Conservation (phyloP, 2,888 invertebrate genomes). For the Plebejus anna region DNA sequence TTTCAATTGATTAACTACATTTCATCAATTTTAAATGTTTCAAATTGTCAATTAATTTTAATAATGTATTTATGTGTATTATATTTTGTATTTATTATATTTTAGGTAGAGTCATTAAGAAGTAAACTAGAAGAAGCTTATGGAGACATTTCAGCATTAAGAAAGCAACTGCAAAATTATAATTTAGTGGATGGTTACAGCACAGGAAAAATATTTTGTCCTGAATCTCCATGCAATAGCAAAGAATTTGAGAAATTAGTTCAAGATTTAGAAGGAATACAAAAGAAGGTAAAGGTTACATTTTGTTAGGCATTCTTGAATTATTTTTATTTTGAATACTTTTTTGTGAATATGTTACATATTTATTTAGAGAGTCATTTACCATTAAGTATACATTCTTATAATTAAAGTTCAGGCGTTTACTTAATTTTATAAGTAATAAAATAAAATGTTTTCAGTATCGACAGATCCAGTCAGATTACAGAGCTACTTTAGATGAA, state of each 20-base stretch:
- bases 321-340: background rate
- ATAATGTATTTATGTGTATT: background rate
- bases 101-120: slow-evolving; percentile 83
- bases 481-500: slow-evolving; percentile 89
- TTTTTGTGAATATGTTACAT: too few species aligned
- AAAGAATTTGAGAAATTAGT: slow-evolving; percentile 84
- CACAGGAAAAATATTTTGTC: slow-evolving; percentile 41
- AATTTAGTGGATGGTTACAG: slow-evolving; percentile 43
- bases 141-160: slow-evolving; percentile 84
- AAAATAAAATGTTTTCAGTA: slow-evolving; percentile 69
- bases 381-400: too few species aligned
- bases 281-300: slow-evolving; percentile 76
- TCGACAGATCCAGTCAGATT: slow-evolving; percentile 86
- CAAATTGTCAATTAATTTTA: background rate
- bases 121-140: slow-evolving; percentile 85
- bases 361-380: too few species aligned
- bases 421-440: background rate
- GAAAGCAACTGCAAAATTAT: slow-evolving; percentile 68
- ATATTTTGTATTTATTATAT: slow-evolving; percentile 30
- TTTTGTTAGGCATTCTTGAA: background rate
- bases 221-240: slow-evolving; percentile 43
- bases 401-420: too few species aligned
- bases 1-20: background rate
- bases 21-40: background rate
- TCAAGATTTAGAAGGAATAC: slow-evolving; percentile 82